Percentiles rank a stretch among this genome's conserved stretches.
phyloP scores from a whole-genome alignment of 2,113 vertebrate species.

The Ptilonorhynchus violaceus region DNA sequence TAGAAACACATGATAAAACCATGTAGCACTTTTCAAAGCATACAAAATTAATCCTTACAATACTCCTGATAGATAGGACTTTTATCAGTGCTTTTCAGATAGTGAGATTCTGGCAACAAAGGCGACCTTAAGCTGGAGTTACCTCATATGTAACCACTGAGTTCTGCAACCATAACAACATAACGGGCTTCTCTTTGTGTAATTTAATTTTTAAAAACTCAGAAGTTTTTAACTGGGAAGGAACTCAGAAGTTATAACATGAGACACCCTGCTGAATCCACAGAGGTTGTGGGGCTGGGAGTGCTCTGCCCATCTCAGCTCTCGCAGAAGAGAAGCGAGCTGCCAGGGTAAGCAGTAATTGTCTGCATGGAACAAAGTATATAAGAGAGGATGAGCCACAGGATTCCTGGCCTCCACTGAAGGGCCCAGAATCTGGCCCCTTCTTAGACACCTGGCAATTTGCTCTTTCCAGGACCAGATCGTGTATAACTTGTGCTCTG shows the following conservation, averaged over 20 bases:
- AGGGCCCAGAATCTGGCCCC: background rate
- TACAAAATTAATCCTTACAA: background rate
- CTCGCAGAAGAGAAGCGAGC: background rate
- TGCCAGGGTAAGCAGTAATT: background rate
- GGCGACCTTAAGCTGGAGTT: background rate
- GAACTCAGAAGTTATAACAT: background rate
- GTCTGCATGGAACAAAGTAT: background rate
- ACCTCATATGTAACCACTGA: background rate
- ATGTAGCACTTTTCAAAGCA: background rate
- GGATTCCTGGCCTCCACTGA: background rate
- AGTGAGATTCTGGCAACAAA: conserved; percentile 22
- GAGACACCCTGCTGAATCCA: background rate
- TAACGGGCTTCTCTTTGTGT: background rate
- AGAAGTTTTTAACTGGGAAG: background rate
- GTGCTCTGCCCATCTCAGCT: background rate
- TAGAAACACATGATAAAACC: background rate
- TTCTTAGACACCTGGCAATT: background rate
- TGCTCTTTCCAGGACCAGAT: background rate
- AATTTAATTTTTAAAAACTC: background rate
- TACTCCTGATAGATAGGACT: background rate
- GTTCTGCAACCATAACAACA: background rate
- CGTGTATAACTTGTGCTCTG: background rate
- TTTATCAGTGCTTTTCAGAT: conserved; percentile 39
- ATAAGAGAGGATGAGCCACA: background rate
- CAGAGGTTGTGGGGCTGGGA: background rate